Evolutionary conservation across 2,797 vertebrate species (phyloP).

Genomic region (Pteronotus mesoamericanus): DNA sequence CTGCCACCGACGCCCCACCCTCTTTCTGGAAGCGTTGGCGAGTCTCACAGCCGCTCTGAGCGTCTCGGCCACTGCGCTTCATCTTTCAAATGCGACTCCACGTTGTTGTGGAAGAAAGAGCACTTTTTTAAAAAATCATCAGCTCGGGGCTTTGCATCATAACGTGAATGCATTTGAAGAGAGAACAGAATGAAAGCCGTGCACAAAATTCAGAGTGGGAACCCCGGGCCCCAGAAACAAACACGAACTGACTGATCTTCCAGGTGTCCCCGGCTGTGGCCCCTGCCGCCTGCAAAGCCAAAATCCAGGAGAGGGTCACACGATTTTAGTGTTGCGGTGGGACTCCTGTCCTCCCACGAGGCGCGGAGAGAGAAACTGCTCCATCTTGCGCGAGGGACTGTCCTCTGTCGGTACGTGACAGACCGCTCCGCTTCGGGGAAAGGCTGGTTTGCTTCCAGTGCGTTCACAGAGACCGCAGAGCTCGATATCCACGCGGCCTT

Average conservation of each 20-base stretch:
- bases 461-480: background rate
- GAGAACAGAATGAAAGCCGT: background rate
- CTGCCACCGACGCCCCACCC: background rate
- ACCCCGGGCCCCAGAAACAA: background rate
- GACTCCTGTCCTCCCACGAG: background rate
- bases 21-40: conserved; percentile 13
- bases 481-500: background rate
- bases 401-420: too few relatives aligned
- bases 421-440: background rate
- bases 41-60: background rate
- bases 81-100: background rate
- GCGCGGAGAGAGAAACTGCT: background rate
- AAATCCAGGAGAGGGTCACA: background rate
- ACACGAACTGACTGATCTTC: background rate
- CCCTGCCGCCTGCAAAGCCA: background rate
- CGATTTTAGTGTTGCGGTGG: background rate
- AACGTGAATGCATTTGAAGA: background rate
- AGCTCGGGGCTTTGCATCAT: background rate
- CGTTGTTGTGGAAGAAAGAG: background rate
- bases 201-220: background rate
- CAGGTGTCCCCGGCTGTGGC: background rate
- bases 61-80: conserved; percentile 9
- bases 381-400: accelerated
- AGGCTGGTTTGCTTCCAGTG: background rate
- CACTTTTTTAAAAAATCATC: background rate